Evolutionary conservation across 2,113 vertebrate genomes (phyloP), one percentile per base, ranked within the genome.

Genomic region (Rhea pennata): DNA sequence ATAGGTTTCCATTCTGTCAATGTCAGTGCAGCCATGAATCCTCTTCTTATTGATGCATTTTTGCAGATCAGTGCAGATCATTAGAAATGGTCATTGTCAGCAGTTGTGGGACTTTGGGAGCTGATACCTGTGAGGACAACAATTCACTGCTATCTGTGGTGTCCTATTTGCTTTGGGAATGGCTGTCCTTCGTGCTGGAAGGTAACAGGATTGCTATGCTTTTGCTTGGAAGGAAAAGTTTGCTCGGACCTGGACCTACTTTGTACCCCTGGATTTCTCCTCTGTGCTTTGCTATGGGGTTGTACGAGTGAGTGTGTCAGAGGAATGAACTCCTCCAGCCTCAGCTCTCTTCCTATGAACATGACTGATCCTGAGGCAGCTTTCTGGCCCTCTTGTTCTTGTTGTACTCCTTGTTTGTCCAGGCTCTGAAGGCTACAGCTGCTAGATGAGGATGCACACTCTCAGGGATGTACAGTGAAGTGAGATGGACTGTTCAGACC

Each of bases 181-280:
- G 17, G 12, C 4, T 0, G 0, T 59, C 16, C 14, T 48, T 48
- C 17, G 46, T 19, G 46, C 42, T 51, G 16, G 61, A 39, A 56
- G 88, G 17, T 53, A 69, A 10, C 10, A 69, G 65, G 40, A 67
- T 56, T 66, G 12, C 14, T 72, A 26, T 72, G 21, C 8, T 50
- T 14, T 58, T 51, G 19, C 27, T 72, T 72, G n/a, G 10, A 71
- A 75, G 5, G 6, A 56, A 79, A 19, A 67, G 40, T 12, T 65
- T 33, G 3, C 1, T 1, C 27, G 54, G 65, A 5, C 50, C 12
- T 16, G 46, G 61, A 29, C 51, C 22, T 39, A 53, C 46, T 53
- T n/a, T 62, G 6, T 44, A 6, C 36, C 27, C 44, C 22, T 54
- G 23, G 6, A 24, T 77, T 84, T 80, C 14, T 81, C 26, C 70